These are phyloP conservation scores for Palythoa caribaeorum DNA, from an alignment of 92 coral and sea anemone species.

Conservation along the genomic window DNA sequence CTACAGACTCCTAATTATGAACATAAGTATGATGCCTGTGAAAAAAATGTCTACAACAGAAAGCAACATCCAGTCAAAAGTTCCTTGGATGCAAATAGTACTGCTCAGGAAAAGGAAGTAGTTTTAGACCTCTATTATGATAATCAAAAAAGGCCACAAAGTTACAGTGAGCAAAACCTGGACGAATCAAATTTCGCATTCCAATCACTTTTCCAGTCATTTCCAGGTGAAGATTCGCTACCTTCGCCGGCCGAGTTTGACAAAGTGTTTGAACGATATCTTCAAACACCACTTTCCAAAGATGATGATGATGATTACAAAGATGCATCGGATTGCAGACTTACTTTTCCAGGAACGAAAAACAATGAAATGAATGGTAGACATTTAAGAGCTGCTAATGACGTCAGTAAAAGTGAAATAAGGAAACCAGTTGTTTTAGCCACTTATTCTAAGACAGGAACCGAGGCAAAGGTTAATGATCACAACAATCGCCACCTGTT, in stretches of 20 bases:
- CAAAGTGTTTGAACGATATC: conserved; percentile 31
- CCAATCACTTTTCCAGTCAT: neutral
- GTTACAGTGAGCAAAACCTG: neutral
- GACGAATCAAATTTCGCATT: neutral
- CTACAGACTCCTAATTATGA: neutral
- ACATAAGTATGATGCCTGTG: neutral
- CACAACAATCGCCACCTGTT: neutral
- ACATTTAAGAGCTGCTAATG: neutral
- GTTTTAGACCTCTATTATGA: too few species aligned
- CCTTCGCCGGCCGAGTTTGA: conserved; percentile 39
- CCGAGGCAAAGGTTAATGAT: neutral
- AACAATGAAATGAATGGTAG: neutral
- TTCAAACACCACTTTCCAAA: neutral
- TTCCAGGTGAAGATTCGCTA: neutral
- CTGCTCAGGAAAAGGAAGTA: neutral
- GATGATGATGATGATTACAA: neutral
- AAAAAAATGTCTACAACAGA: neutral
- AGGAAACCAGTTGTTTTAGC: neutral
- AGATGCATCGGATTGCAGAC: too few species aligned
- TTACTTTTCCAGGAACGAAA: neutral
- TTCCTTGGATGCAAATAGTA: neutral
- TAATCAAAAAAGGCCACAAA: neutral
- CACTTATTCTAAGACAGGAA: neutral
- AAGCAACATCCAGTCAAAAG: neutral
- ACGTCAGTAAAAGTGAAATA: neutral